phyloP scores from a whole-genome alignment of 2,888 invertebrate genomes.

The Eugnorisma glareosa region DNA sequence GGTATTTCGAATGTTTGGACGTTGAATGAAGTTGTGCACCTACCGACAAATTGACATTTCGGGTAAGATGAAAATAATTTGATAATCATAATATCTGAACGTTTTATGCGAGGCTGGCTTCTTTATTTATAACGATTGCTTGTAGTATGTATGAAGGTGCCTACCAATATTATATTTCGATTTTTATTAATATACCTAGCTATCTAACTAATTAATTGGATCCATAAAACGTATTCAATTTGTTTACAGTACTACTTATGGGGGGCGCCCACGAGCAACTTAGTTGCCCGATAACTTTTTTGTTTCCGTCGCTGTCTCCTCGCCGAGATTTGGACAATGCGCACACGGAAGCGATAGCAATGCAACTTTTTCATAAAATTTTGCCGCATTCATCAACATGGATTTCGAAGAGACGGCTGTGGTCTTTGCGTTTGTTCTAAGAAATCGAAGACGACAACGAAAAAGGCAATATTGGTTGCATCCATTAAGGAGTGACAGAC shows the following conservation, averaged over 20 bases:
- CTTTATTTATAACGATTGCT: conserved; percentile 43
- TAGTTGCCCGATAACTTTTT: no score
- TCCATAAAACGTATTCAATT: conserved; percentile 1
- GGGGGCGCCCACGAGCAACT: no score
- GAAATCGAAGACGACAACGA: no score
- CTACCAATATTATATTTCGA: neutral
- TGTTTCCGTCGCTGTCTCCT: no score
- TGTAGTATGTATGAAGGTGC: neutral
- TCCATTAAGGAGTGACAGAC: no score
- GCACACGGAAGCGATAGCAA: no score
- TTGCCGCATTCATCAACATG: no score
- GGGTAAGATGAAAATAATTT: conserved; percentile 46
- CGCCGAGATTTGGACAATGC: no score
- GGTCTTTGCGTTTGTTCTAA: no score
- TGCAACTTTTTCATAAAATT: no score
- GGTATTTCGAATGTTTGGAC: neutral
- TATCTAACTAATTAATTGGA: neutral
- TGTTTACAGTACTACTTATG: conserved; percentile 49
- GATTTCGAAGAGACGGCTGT: no score
- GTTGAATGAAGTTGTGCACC: neutral
- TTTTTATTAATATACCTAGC: neutral
- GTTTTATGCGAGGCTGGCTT: conserved; percentile 44
- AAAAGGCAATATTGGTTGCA: no score
- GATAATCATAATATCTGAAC: neutral
- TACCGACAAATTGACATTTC: neutral